These are phyloP conservation scores for Hucho hucho DNA, from an alignment of 2,113 vertebrate genomes.

Conservation along the genomic window DNA sequence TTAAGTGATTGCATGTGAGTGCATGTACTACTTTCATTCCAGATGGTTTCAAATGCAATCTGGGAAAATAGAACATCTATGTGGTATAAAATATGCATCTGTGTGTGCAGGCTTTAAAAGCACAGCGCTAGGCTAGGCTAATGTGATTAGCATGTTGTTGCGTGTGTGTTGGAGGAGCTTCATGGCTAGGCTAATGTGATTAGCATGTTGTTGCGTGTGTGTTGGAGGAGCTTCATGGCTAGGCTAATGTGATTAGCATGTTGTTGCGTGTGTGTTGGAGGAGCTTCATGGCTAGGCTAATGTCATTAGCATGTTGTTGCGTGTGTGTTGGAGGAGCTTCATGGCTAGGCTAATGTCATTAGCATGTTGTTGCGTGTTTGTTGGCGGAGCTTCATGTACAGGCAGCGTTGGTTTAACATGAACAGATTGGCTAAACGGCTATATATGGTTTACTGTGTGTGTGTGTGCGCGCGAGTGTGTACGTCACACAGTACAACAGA, in stretches of 20 bases:
- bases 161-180: too few relatives aligned
- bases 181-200: too few relatives aligned
- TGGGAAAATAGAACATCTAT: not conserved
- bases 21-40: not conserved
- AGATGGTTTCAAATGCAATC: not conserved
- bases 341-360: slow-evolving; percentile 14
- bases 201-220: too few relatives aligned
- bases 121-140: not conserved
- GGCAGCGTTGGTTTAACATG: slow-evolving; percentile 14
- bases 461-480: slow-evolving; percentile 37
- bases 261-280: too few relatives aligned
- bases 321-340: too few relatives aligned
- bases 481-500: slow-evolving; percentile 62
- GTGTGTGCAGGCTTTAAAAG: not conserved
- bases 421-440: slow-evolving; percentile 40
- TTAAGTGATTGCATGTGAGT: not conserved
- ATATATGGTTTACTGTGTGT: not conserved
- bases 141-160: too few relatives aligned
- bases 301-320: too few relatives aligned
- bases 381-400: not conserved
- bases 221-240: too few relatives aligned
- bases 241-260: too few relatives aligned
- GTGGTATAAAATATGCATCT: not conserved
- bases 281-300: too few relatives aligned
- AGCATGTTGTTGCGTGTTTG: slow-evolving; percentile 17